Percentiles rank a stretch among this genome's conserved stretches.
Conservation (phyloP, 1,140 invertebrate species). For the Zaprionus capensis region DNA sequence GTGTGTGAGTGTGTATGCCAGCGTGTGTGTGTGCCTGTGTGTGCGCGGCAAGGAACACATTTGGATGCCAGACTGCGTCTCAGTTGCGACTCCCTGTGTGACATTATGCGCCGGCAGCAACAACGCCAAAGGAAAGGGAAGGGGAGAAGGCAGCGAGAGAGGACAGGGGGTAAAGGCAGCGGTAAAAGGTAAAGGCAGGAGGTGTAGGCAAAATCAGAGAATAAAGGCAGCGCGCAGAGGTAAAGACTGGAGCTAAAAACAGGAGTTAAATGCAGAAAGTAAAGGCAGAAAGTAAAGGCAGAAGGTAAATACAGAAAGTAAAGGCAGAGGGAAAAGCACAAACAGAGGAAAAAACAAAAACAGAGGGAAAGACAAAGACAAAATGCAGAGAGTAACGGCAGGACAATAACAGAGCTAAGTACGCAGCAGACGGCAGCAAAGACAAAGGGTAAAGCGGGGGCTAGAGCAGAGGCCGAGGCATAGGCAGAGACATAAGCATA, state of each 20-base stretch:
- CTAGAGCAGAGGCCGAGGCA: too few relatives aligned
- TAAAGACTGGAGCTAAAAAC: too few relatives aligned
- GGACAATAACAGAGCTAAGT: too few relatives aligned
- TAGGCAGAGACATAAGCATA: too few relatives aligned
- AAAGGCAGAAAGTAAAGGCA: too few relatives aligned
- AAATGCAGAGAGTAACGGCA: not conserved
- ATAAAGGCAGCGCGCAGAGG: not conserved
- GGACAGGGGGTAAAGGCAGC: not conserved
- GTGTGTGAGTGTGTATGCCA: slow-evolving; percentile 7
- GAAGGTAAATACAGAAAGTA: too few relatives aligned
- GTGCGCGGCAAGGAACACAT: slow-evolving; percentile 67
- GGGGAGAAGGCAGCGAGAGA: not conserved
- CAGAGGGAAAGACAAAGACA: too few relatives aligned
- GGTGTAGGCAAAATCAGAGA: not conserved
- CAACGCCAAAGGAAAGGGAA: not conserved
- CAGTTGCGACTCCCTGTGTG: slow-evolving; percentile 68
- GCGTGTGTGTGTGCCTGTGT: slow-evolving; percentile 19
- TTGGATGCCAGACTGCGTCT: slow-evolving; percentile 79
- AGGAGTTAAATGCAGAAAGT: too few relatives aligned
- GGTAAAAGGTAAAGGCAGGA: not conserved
- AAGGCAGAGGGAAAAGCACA: too few relatives aligned
- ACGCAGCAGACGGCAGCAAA: too few relatives aligned
- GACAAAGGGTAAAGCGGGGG: too few relatives aligned
- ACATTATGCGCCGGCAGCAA: slow-evolving; percentile 58
- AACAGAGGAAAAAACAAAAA: too few relatives aligned